Conservation (phyloP, 1,140 invertebrate genomes). For the Drosophila saltans region DNA sequence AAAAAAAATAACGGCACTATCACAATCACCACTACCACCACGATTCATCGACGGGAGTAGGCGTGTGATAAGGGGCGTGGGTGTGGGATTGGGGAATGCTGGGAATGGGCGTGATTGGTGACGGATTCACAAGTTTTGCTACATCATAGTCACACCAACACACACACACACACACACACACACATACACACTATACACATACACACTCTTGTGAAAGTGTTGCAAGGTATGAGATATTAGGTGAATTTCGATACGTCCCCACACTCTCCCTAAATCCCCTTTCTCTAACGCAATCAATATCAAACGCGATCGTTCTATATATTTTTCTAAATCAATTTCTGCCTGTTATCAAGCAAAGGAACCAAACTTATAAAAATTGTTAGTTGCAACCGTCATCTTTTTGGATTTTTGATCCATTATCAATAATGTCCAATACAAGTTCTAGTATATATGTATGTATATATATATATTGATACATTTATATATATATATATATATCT, state of each 20-base stretch:
- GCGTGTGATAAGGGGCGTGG: not conserved
- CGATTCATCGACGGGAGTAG: slow-evolving; percentile 1
- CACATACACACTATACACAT: not conserved
- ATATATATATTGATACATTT: slow-evolving; percentile 13
- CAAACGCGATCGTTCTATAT: not conserved
- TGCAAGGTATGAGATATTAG: slow-evolving; percentile 67
- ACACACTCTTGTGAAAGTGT: slow-evolving; percentile 7
- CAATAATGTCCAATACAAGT: slow-evolving; percentile 10
- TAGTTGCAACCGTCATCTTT: not conserved
- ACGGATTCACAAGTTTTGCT: slow-evolving; percentile 2
- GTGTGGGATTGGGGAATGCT: not conserved
- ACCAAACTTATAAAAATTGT: slow-evolving; percentile 13
- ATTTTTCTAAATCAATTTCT: not conserved
- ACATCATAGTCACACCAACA: not conserved
- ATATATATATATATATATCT: slow-evolving; percentile 21
- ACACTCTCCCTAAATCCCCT: slow-evolving; percentile 27
- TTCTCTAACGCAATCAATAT: not conserved
- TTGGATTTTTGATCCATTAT: slow-evolving; percentile 1
- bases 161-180: not conserved
- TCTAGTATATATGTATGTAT: slow-evolving; percentile 11
- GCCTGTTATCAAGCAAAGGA: slow-evolving; percentile 5
- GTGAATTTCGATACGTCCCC: slow-evolving; percentile 72
- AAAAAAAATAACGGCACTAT: slow-evolving; percentile 13
- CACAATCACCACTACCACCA: slow-evolving; percentile 2
- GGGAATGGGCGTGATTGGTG: not conserved